A percentile compares a stretch with the other conserved stretches of the same genome.
Evolutionary conservation across 2,888 invertebrate species (phyloP).

Genomic region (Yponomeuta malinellus): DNA sequence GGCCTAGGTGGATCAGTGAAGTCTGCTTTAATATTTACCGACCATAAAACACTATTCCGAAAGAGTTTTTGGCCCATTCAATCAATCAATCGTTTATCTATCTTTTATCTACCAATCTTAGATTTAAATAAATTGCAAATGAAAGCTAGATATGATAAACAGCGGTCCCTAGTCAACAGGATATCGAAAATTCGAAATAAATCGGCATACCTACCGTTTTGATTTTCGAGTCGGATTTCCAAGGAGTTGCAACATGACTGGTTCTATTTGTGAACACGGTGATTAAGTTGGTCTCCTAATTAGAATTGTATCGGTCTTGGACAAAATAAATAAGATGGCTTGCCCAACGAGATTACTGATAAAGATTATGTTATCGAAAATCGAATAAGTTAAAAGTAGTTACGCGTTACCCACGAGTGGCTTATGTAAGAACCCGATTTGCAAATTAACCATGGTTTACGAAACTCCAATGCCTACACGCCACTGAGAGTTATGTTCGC

Average conservation of each 20-base stretch:
- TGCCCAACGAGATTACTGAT: background rate
- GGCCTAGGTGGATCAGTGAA: no score
- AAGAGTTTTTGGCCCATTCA: no score
- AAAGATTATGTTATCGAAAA: conserved; percentile 4
- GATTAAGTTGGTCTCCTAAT: background rate
- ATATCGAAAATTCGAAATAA: background rate
- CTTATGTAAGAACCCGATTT: conserved; percentile 6
- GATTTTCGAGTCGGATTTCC: background rate
- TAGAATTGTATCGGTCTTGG: background rate
- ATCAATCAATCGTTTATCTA: no score
- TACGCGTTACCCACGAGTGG: background rate
- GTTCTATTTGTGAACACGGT: background rate
- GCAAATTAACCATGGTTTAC: background rate
- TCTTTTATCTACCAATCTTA: no score
- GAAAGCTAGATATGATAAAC: background rate
- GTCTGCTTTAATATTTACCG: no score
- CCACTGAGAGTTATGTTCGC: background rate
- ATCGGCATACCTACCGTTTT: background rate
- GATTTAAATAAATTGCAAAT: background rate
- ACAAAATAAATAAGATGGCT: background rate
- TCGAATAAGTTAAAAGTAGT: background rate
- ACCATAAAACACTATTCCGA: no score
- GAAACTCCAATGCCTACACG: background rate
- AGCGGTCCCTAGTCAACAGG: background rate
- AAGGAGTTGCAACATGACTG: background rate